Conservation (phyloP, 2,888 invertebrate species). For the Diplazon laetatorius region DNA sequence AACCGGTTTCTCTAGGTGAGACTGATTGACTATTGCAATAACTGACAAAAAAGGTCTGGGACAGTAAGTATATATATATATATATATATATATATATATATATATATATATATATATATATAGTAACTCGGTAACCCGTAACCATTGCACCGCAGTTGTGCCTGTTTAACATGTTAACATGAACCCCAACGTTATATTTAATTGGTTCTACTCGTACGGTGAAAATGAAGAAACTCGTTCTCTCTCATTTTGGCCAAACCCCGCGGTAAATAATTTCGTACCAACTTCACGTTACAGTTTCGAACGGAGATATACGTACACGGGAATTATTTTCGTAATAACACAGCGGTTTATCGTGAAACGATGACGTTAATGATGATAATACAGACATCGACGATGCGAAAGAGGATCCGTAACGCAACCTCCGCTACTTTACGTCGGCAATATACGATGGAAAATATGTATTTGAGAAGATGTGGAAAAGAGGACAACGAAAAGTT, state of each 20-base stretch:
- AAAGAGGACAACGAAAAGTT: slow-evolving; percentile 45
- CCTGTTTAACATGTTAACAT: not conserved
- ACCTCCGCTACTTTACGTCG: slow-evolving; percentile 12
- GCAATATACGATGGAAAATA: slow-evolving; percentile 20
- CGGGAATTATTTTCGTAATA: slow-evolving; percentile 54
- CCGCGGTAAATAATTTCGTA: slow-evolving; percentile 58
- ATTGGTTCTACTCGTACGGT: slow-evolving; percentile 43
- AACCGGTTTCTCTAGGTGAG: not conserved
- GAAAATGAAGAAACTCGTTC: slow-evolving; percentile 32
- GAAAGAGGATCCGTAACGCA: slow-evolving; percentile 38
- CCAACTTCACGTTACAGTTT: slow-evolving; percentile 33
- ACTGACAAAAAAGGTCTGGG: not conserved
- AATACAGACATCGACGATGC: slow-evolving; percentile 53
- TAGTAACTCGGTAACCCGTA: not conserved
- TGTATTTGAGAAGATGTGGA: slow-evolving; percentile 12
- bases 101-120: no score
- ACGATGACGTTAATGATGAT: slow-evolving; percentile 61
- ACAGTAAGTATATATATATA: no score
- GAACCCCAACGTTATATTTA: slow-evolving; percentile 28
- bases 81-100: no score
- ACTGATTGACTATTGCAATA: not conserved
- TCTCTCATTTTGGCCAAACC: slow-evolving; percentile 36
- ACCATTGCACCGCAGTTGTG: not conserved
- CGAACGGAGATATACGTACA: slow-evolving; percentile 14
- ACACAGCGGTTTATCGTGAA: slow-evolving; percentile 57